Base-by-base conservation (phyloP, 2,888 invertebrate genomes). In the Antheraea assamensis region DNA sequence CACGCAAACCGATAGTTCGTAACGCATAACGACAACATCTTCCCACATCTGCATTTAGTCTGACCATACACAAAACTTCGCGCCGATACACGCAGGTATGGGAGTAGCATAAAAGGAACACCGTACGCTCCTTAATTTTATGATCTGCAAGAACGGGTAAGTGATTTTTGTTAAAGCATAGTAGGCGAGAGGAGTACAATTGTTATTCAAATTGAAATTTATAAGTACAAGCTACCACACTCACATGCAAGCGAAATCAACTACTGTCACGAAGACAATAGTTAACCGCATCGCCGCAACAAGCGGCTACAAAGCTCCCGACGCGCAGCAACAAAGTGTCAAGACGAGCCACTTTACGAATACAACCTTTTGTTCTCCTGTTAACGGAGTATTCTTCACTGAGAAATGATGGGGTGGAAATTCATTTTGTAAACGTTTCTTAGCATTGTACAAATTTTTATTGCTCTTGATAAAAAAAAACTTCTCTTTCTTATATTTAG, bases 321-420 rank as follows among this genome's bases (percentile, higher is more conserved):
- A 68, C 68, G 68, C 35, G 68, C 68, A 68, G 68, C 68, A 68
- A 68, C 68, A 68, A 68, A 68, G 68, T 68, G 68, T 68, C 35
- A 68, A 71, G 71, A 71, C 55, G 31, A 71, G 71, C 31, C 71
- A 58, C 55, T 55, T 71, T 71, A 31, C 58, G 24, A 21, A 31
- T 35, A 61, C 58, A 35, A n/a, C 58, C 71, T 24, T 55, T 61
- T 71, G 71, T 71, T 71, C 71, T 30, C 58, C 58, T 55, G 49
- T 71, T 58, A 71, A 71, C 58, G 5, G 58, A 61, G 58, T 71
- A 71, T 71, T 35, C 71, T 71, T 71, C 35, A 21, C n/a, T 35
- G 68, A 35, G 35, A 68, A 35, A 35, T 68, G 35, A 35, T 68
- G 35, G 21, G 35, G 68, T 68, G 35, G 68, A 68, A 35, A 35